These are phyloP conservation scores for Sciurus carolinensis DNA, from an alignment of 2,797 vertebrate species.

Conservation along the genomic window DNA sequence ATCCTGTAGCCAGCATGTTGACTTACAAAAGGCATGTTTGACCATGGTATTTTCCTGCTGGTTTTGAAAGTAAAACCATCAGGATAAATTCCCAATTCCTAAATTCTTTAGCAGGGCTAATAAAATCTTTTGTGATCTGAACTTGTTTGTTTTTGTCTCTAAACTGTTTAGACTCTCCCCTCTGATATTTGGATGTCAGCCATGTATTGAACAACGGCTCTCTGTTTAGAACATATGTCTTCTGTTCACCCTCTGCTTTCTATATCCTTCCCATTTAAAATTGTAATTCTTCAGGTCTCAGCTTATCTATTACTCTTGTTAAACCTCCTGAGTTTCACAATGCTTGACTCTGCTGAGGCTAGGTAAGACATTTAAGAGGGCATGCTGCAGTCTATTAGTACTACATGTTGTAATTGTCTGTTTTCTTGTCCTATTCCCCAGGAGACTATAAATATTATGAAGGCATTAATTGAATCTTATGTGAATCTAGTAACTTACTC, in stretches of 20 bases:
- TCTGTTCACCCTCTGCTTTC: background rate
- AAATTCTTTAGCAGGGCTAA: constrained; percentile 30
- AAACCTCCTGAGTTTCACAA: background rate
- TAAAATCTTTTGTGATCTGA: background rate
- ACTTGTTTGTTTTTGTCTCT: background rate
- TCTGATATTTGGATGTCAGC: background rate
- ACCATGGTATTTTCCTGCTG: background rate
- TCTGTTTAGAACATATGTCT: background rate
- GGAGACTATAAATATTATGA: background rate
- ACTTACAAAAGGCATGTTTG: background rate
- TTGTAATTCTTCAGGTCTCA: constrained; percentile 14
- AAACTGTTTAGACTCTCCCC: background rate
- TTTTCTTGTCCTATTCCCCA: constrained; percentile 42
- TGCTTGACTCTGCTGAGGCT: background rate
- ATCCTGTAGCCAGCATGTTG: background rate
- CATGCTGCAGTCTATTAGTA: background rate
- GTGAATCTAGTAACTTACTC: background rate
- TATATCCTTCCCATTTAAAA: background rate
- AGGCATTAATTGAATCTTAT: constrained; percentile 7
- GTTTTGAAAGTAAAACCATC: background rate
- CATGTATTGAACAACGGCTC: background rate
- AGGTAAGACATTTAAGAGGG: background rate
- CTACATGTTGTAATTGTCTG: background rate
- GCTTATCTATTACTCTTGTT: background rate
- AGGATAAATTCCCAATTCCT: constrained; percentile 21